phyloP scores from a whole-genome alignment of 2,888 invertebrate species.

The Tillus elongatus region DNA sequence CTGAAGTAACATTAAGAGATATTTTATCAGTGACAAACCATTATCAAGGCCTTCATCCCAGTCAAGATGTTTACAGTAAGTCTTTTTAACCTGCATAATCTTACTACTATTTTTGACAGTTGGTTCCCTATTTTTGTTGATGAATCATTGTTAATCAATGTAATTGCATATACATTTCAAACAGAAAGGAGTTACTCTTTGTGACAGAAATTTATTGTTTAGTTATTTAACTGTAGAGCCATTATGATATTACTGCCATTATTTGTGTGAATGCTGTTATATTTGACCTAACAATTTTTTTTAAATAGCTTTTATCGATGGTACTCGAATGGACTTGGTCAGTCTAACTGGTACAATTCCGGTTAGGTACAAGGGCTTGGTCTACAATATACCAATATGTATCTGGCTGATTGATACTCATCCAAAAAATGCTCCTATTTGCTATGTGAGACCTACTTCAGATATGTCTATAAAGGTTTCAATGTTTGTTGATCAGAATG shows the following conservation, averaged over 20 bases:
- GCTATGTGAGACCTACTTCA: conserved; percentile 86
- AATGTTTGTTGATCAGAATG: conserved; percentile 87
- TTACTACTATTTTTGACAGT: background rate
- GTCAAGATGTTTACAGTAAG: conserved; percentile 63
- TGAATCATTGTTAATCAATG: too few relatives aligned
- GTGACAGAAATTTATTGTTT: too few relatives aligned
- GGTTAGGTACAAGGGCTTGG: conserved; percentile 75
- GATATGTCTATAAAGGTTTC: conserved; percentile 95
- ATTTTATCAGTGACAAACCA: conserved; percentile 53
- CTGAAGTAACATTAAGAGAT: conserved; percentile 58
- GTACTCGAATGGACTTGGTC: conserved; percentile 67
- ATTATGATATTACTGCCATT: too few relatives aligned
- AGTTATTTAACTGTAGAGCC: too few relatives aligned
- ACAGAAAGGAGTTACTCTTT: too few relatives aligned
- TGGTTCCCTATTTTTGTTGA: background rate
- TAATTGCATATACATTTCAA: too few relatives aligned
- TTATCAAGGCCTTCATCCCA: conserved; percentile 57
- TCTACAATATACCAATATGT: conserved; percentile 93
- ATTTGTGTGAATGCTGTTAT: too few relatives aligned
- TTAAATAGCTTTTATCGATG: conserved; percentile 87
- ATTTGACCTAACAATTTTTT: conserved; percentile 17
- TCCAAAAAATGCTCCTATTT: conserved; percentile 92
- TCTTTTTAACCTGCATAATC: conserved; percentile 11
- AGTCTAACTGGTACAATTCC: conserved; percentile 89
- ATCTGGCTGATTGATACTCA: conserved; percentile 97